These are phyloP conservation scores for Poicephalus gulielmi DNA, from an alignment of 2,113 vertebrate species.

Conservation along the genomic window DNA sequence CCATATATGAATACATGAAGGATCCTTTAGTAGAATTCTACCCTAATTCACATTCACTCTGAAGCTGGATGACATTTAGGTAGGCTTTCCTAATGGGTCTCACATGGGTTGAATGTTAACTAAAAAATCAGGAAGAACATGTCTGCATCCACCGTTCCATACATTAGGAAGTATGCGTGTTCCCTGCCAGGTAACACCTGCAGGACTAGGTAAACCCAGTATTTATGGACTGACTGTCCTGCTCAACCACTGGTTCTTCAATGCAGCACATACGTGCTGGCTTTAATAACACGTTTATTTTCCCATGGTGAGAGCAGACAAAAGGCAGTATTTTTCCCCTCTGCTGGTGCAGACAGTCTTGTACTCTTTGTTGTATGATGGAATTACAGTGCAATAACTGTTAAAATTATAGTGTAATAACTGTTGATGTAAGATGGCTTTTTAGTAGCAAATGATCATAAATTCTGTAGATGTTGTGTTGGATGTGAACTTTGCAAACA, in stretches of 20 bases:
- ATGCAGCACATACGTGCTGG: background rate
- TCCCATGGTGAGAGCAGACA: background rate
- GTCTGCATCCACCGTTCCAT: rapidly evolving
- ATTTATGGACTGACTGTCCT: rapidly evolving
- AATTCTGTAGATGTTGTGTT: background rate
- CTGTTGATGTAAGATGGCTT: background rate
- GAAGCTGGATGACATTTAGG: background rate
- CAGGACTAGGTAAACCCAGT: background rate
- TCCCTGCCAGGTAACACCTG: background rate
- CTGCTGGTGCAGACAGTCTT: background rate
- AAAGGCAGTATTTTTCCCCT: background rate
- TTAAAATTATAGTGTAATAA: background rate
- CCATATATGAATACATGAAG: background rate
- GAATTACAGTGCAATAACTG: background rate
- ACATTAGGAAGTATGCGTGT: rapidly evolving
- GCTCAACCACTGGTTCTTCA: background rate
- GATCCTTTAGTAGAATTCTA: background rate
- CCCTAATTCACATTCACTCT: background rate
- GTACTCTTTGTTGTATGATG: background rate
- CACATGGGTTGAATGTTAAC: background rate
- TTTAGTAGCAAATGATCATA: background rate
- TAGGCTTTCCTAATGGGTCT: background rate
- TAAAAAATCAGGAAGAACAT: background rate
- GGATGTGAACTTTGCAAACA: background rate
- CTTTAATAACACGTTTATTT: background rate